Base-by-base conservation (phyloP, 2,113 vertebrate species). In the Dendrocopos noguchii region DNA sequence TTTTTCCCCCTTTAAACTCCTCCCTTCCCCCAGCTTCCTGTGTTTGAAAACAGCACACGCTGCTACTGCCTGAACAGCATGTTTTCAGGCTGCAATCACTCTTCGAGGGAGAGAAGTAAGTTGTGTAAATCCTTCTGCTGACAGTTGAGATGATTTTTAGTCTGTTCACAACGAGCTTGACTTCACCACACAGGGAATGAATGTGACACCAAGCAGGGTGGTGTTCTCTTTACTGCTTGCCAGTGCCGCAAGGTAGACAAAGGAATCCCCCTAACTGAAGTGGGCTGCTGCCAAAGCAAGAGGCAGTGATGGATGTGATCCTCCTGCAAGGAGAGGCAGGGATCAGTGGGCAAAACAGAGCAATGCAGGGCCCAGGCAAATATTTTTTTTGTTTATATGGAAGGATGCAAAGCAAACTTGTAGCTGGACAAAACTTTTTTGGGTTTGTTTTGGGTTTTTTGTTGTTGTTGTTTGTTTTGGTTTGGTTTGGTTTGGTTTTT, bases 131-230 rank as follows among this genome's bases (percentile, higher is more conserved):
- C 73, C 66, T 72, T 74, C 77, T 76, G 77, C 78, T 90, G 93
- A 96, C 80, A 96, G 89, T 22, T 64, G 79, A 93, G 94, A 93
- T 80, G 79, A 84, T 92, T 87, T 87, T 92, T 83, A 94, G 86
- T 81, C 90, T 46, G 2, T 93, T 96, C 65, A 94, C 34, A 77
- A 89, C 67, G 63, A 56, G 46, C 25, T 93, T 83, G 87, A 86
- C 91, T 89, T 90, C 79, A 75, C n/a, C 15, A 39, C 46, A 12
- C 24, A 31, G 66, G 60, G 80, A 87, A 87, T 66, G 75, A 67
- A 87, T 0, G 9, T 66, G 77, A 44, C 71, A 39, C 72, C 3
- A 4, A 81, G 55, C 0, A 0, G 72, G 31, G 27, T 33, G 29
- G 24, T 2, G 3, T 64, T 73, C 78, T 72, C 29, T 55, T 71